phyloP scores from a whole-genome alignment of 2,113 vertebrate species.

The Colistium nudipinnis region DNA sequence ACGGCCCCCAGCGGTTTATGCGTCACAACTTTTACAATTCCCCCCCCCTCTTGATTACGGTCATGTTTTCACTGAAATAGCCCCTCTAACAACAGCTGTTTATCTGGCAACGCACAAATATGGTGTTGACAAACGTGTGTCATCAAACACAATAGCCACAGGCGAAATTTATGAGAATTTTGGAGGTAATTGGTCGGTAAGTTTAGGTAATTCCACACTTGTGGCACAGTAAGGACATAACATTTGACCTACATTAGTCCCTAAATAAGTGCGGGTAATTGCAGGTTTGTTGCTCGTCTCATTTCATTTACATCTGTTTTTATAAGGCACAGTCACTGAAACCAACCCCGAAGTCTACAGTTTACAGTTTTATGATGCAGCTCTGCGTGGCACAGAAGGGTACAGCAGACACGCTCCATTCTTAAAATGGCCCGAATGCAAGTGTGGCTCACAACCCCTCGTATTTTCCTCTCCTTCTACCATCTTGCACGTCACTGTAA shows the following conservation, averaged over 20 bases:
- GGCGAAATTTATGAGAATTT: slow-evolving; percentile 30
- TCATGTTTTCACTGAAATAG: slow-evolving; percentile 35
- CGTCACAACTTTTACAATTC: slow-evolving; percentile 47
- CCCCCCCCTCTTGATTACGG: slow-evolving; percentile 29
- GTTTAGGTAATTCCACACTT: slow-evolving; percentile 12
- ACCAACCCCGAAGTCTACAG: slow-evolving; percentile 3
- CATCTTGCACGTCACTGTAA: slow-evolving; percentile 54
- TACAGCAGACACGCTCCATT: slow-evolving; percentile 25
- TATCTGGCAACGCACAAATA: slow-evolving; percentile 9
- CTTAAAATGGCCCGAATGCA: slow-evolving; percentile 36
- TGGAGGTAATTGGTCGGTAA: slow-evolving; percentile 27
- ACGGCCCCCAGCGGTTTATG: slow-evolving; percentile 23
- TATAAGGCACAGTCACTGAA: slow-evolving; percentile 6
- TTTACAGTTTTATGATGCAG: slow-evolving; percentile 17
- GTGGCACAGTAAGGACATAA: not conserved
- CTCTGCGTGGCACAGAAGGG: slow-evolving; percentile 19
- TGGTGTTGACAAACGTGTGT: slow-evolving; percentile 1
- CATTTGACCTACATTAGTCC: not conserved
- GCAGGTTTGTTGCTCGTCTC: slow-evolving; percentile 1
- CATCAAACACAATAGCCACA: slow-evolving; percentile 22
- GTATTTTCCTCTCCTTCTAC: slow-evolving; percentile 46
- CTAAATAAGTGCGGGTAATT: not conserved
- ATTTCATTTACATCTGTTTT: not conserved
- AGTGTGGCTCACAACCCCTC: slow-evolving; percentile 36
- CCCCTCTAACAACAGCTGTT: slow-evolving; percentile 13